These are phyloP conservation scores for Bradynema listronoti DNA, from an alignment of 1,140 invertebrate species.

Conservation along the genomic window DNA sequence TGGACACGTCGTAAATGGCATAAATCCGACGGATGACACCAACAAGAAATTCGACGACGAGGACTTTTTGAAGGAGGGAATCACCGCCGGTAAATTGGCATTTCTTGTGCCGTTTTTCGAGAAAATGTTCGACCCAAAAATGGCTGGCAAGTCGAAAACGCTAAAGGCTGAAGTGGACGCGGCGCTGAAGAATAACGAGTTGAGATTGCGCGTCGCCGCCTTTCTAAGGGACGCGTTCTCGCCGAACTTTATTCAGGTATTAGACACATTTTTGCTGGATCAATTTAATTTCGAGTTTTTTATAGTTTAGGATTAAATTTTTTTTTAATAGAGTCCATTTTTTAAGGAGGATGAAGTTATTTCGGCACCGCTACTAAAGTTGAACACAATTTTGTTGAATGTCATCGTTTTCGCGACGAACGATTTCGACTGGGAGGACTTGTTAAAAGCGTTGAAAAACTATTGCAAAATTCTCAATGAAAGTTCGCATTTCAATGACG, in stretches of 20 bases:
- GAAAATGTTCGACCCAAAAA: constrained; percentile 2
- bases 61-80: constrained; percentile 19
- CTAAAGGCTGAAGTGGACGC: constrained; percentile 22
- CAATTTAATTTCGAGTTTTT: not conserved
- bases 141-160: too few relatives aligned
- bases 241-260: constrained; percentile 31
- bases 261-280: not conserved
- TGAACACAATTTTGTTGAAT: constrained; percentile 25
- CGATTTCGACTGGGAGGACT: constrained; percentile 31
- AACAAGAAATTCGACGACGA: constrained; percentile 19
- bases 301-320: too few relatives aligned
- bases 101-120: constrained; percentile 35
- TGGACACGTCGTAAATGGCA: constrained; percentile 21
- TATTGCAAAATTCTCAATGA: constrained; percentile 12
- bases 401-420: not conserved
- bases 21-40: constrained; percentile 12
- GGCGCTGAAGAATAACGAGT: constrained; percentile 46
- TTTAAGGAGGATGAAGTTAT: constrained; percentile 22
- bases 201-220: constrained; percentile 25
- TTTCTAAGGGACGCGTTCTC: constrained; percentile 35
- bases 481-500: not conserved
- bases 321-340: too few relatives aligned
- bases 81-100: constrained; percentile 34
- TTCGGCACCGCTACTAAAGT: constrained; percentile 14
- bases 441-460: constrained; percentile 18